A percentile compares a stretch with the other conserved stretches of the same genome.
phyloP scores from a whole-genome alignment of 2,113 vertebrate genomes.

The Microtus pennsylvanicus region DNA sequence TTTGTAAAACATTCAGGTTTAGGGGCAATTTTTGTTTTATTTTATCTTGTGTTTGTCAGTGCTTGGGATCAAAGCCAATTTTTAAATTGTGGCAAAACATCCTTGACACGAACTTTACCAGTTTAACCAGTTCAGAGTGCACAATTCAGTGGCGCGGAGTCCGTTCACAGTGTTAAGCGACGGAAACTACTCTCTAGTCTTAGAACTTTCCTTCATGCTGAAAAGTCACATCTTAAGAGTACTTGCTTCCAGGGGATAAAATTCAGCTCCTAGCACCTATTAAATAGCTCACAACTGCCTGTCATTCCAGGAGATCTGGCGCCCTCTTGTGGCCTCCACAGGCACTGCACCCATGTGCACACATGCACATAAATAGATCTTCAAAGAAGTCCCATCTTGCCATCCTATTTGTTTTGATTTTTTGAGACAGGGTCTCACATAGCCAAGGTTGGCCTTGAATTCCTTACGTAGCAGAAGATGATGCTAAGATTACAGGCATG shows the following conservation, averaged over 20 bases:
- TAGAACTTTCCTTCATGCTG: not conserved
- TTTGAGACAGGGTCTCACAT: not conserved
- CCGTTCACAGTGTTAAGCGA: not conserved
- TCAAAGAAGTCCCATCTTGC: not conserved
- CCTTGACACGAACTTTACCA: not conserved
- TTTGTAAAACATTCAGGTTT: not conserved
- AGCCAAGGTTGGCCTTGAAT: not conserved
- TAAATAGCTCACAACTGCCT: not conserved
- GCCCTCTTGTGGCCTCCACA: not conserved
- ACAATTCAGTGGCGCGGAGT: not conserved
- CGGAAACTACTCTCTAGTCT: not conserved
- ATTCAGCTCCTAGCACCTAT: not conserved
- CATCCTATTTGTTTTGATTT: not conserved
- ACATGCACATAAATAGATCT: not conserved
- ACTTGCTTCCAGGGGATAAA: not conserved
- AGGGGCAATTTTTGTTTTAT: not conserved
- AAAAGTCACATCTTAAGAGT: not conserved
- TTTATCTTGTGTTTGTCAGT: not conserved
- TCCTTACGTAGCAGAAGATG: not conserved
- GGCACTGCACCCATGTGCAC: not conserved
- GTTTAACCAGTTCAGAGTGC: not conserved
- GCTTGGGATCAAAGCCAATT: not conserved
- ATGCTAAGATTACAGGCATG: not conserved
- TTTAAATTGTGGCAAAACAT: not conserved
- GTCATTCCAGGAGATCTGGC: not conserved